These are phyloP conservation scores for Polyodon spathula DNA, from an alignment of 2,113 vertebrate genomes.

Conservation along the genomic window DNA sequence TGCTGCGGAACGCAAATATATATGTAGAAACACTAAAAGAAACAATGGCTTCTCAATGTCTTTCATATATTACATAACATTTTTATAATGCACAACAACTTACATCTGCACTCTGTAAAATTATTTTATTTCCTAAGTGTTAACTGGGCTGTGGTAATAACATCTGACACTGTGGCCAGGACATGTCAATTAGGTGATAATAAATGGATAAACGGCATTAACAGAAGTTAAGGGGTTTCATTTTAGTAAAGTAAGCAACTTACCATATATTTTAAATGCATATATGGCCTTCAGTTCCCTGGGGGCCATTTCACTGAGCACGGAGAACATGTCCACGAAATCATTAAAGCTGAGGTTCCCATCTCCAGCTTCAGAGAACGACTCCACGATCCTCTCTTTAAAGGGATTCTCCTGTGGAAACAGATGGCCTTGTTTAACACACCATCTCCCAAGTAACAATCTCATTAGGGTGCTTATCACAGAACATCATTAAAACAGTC, in stretches of 20 bases:
- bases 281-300: constrained; percentile 95
- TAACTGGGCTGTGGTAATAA: too few relatives aligned
- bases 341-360: constrained; percentile 97
- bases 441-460: background rate
- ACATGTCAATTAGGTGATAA: too few relatives aligned
- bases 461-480: background rate
- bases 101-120: too few relatives aligned
- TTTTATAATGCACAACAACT: too few relatives aligned
- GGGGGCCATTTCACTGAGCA: constrained; percentile 91
- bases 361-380: constrained; percentile 85
- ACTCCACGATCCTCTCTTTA: constrained; percentile 78
- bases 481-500: too few relatives aligned
- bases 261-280: constrained; percentile 97
- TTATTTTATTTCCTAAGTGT: too few relatives aligned
- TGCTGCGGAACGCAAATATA: too few relatives aligned
- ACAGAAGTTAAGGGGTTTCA: background rate
- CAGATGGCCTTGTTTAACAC: background rate
- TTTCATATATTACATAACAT: too few relatives aligned
- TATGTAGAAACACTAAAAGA: too few relatives aligned
- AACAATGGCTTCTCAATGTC: too few relatives aligned
- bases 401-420: constrained; percentile 87
- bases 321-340: constrained; percentile 98
- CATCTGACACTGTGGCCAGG: too few relatives aligned
- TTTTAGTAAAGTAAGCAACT: background rate
- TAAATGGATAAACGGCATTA: too few relatives aligned